Conservation (phyloP, 2,113 vertebrate genomes). For the Dolichotis patagonum region DNA sequence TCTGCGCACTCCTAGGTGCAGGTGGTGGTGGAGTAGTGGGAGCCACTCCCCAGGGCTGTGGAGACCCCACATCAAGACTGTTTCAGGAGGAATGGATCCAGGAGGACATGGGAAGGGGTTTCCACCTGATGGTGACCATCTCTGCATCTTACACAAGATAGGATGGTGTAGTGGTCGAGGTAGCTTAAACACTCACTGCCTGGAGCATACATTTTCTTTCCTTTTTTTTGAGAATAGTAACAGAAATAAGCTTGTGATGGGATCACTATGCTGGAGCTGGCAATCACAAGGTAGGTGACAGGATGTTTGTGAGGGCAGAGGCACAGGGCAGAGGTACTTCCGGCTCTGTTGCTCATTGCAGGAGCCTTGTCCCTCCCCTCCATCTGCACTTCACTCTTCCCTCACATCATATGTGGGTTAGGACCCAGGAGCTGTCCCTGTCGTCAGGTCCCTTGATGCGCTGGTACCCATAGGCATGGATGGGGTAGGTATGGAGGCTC, state of each 20-base stretch:
- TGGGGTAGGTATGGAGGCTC: background rate
- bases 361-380: background rate
- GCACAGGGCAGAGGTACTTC: background rate
- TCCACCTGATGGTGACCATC: background rate
- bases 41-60: background rate
- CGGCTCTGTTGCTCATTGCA: background rate
- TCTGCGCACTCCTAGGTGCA: background rate
- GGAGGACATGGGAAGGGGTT: background rate
- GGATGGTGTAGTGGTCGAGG: background rate
- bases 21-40: background rate
- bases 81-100: background rate
- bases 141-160: background rate
- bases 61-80: background rate
- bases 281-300: background rate
- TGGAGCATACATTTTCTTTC: background rate
- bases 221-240: background rate
- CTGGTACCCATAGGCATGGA: background rate
- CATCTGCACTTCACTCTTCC: background rate
- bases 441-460: background rate
- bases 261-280: too few species aligned
- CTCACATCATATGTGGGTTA: background rate
- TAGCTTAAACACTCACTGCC: background rate
- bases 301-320: background rate
- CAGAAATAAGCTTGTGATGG: background rate
- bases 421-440: accelerated